These are phyloP conservation scores for Pterostichus niger DNA, from an alignment of 2,888 invertebrate genomes.

Conservation along the genomic window DNA sequence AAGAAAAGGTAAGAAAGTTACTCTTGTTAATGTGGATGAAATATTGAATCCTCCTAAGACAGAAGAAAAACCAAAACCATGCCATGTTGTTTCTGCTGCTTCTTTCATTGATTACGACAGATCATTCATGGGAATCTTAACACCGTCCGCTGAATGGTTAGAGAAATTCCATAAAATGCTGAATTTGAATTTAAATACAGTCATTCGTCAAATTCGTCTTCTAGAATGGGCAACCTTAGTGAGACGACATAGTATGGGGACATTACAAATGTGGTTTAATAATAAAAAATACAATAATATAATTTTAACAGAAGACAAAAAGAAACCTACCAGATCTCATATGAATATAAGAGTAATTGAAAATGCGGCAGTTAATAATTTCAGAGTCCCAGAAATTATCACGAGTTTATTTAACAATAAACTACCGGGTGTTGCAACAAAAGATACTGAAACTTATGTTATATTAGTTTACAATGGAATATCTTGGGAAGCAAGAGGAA, in stretches of 20 bases:
- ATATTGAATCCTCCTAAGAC: conserved; percentile 4
- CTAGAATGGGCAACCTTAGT: conserved; percentile 70
- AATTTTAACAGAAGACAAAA: conserved; percentile 60
- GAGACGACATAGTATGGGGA: conserved; percentile 65
- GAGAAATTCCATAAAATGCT: conserved; percentile 61
- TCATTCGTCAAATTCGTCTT: conserved; percentile 68
- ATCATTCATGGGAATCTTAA: conserved; percentile 61
- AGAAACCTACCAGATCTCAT: conserved; percentile 45
- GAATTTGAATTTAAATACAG: conserved; percentile 45
- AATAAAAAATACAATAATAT: conserved; percentile 59
- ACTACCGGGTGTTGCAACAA: conserved; percentile 56
- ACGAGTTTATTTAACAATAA: conserved; percentile 58
- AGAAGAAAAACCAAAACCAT: conserved; percentile 28
- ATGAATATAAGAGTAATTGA: conserved; percentile 56
- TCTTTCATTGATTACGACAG: conserved; percentile 62
- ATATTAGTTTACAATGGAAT: conserved; percentile 67
- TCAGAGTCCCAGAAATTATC: conserved; percentile 66
- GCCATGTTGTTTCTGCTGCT: conserved; percentile 55
- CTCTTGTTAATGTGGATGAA: conserved; percentile 14
- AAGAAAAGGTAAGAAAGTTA: conserved; percentile 34
- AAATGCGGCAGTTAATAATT: conserved; percentile 25
- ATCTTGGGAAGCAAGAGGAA: conserved; percentile 68
- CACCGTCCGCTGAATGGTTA: conserved; percentile 61
- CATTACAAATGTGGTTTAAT: conserved; percentile 70
- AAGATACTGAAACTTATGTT: conserved; percentile 62